Evolutionary conservation across 2,797 vertebrate genomes (phyloP).

Genomic region (Macropodus opercularis): DNA sequence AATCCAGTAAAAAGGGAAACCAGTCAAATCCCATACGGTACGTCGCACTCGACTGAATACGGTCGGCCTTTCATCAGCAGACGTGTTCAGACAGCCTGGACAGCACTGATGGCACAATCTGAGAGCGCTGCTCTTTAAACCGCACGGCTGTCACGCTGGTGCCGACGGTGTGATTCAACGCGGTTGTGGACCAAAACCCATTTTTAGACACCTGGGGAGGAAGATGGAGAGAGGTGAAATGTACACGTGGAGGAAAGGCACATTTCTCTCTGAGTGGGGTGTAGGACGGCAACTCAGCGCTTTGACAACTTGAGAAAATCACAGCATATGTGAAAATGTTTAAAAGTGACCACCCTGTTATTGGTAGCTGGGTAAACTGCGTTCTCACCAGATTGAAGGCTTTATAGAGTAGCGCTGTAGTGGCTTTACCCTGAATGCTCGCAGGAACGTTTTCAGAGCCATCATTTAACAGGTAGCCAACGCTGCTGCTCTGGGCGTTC

Average conservation of each 20-base stretch:
- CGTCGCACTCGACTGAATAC: constrained; percentile 52
- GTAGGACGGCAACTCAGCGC: constrained; percentile 12
- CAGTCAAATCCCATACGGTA: constrained; percentile 34
- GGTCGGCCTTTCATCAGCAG: constrained; percentile 19
- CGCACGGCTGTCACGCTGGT: constrained; percentile 42
- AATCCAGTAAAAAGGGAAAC: constrained; percentile 36
- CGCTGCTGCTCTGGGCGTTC: too few relatives aligned
- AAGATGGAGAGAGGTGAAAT: background rate
- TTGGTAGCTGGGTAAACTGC: background rate
- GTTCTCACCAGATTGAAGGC: background rate
- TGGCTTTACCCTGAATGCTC: too few relatives aligned
- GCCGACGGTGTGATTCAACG: constrained; percentile 19
- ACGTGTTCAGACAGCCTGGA: constrained; percentile 69
- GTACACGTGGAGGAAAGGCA: constrained; percentile 21
- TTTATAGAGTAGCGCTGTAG: too few relatives aligned
- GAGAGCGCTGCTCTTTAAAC: constrained; percentile 77
- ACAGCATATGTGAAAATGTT: too few relatives aligned
- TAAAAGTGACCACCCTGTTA: too few relatives aligned
- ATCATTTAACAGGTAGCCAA: too few relatives aligned
- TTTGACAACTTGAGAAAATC: constrained; percentile 14
- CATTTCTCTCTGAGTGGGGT: constrained; percentile 34
- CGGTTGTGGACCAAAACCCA: constrained; percentile 5
- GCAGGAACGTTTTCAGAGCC: too few relatives aligned
- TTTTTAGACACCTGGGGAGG: constrained; percentile 12
- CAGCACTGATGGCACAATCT: constrained; percentile 50